Conservation (phyloP, 1,140 invertebrate species). For the Bombus fervidus region DNA sequence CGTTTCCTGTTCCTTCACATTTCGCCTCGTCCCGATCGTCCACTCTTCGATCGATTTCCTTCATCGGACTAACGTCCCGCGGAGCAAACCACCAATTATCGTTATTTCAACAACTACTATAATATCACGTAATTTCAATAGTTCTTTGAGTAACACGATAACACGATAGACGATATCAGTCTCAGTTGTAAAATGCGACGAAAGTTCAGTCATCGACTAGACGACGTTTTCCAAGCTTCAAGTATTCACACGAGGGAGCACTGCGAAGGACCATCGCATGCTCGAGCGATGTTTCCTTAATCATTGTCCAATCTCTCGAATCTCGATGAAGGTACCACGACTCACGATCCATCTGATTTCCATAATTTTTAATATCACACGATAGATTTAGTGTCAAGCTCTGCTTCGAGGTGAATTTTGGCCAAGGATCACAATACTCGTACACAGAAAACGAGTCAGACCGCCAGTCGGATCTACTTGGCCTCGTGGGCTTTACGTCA, state of each 20-base stretch:
- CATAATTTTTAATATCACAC: neutral
- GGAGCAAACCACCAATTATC: neutral
- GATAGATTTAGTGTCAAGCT: too few species aligned
- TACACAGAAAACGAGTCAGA: neutral
- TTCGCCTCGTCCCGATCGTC: conserved; percentile 8
- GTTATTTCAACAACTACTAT: neutral
- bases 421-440: neutral
- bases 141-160: neutral
- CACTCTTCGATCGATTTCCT: neutral
- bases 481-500: conserved; percentile 57
- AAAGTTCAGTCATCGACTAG: conserved; percentile 32
- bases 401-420: neutral
- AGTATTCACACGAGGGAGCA: neutral
- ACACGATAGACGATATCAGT: neutral
- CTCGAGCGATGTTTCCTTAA: neutral
- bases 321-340: conserved; percentile 1
- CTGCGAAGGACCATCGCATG: neutral
- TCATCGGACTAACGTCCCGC: neutral
- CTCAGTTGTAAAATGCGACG: neutral
- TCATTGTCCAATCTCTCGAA: neutral
- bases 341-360: neutral
- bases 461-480: conserved; percentile 21
- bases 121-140: neutral
- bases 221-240: neutral
- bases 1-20: conserved; percentile 11